Conservation (phyloP, 2,888 invertebrate species). For the Aphidoletes aphidimyza region DNA sequence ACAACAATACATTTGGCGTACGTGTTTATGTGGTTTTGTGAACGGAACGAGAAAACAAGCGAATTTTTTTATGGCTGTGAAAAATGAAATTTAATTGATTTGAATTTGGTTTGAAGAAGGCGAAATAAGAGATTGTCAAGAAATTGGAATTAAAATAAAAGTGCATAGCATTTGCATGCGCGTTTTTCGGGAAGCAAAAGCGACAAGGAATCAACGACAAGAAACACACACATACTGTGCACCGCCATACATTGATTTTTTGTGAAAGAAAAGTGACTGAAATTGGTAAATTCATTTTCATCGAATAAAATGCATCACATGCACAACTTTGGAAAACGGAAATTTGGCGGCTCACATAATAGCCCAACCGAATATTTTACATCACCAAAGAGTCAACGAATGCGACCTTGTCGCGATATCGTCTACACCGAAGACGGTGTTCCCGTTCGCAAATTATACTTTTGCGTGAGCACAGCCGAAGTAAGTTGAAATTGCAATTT, state of each 20-base stretch:
- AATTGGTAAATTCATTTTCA: neutral
- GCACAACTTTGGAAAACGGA: neutral
- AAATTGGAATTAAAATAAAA: no score
- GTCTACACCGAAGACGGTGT: neutral
- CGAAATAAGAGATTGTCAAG: no score
- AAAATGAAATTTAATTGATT: no score
- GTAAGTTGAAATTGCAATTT: neutral
- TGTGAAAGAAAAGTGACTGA: neutral
- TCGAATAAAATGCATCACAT: neutral
- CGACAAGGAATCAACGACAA: no score
- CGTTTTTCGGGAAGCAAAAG: no score
- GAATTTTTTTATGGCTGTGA: neutral
- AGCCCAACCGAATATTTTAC: neutral
- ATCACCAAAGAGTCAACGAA: neutral
- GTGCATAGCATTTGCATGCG: no score
- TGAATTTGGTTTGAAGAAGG: no score
- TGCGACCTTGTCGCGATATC: conserved; percentile 17
- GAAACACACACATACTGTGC: no score
- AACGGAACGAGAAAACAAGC: neutral
- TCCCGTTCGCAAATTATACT: conserved; percentile 48
- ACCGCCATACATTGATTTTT: no score
- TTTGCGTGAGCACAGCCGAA: neutral
- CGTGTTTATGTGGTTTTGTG: conserved; percentile 1
- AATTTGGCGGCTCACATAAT: neutral
- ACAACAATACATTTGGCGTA: neutral